These are phyloP conservation scores for Phymatocera aterrima DNA, from an alignment of 2,888 invertebrate species.

Conservation along the genomic window DNA sequence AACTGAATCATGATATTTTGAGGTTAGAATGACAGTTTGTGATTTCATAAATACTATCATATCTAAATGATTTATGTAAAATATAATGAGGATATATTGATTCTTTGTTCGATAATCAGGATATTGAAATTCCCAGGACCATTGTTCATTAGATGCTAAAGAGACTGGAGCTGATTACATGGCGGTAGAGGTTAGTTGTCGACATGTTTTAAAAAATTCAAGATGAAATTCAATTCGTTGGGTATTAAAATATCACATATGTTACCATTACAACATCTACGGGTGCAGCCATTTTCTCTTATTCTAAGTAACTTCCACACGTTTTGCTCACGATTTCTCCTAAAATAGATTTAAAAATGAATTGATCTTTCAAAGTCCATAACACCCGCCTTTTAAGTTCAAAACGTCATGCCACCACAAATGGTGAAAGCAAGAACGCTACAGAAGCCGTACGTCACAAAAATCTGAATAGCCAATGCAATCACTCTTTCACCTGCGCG, in stretches of 20 bases:
- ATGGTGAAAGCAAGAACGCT: no score
- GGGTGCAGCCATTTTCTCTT: constrained; percentile 64
- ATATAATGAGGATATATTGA: neutral
- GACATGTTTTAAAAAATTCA: neutral
- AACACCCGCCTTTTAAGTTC: neutral
- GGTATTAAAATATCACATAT: constrained; percentile 25
- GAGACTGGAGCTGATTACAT: neutral
- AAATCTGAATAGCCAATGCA: no score
- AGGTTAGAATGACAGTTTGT: constrained; percentile 15
- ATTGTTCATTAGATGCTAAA: neutral
- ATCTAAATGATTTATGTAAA: neutral
- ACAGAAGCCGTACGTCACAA: no score
- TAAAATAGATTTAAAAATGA: neutral
- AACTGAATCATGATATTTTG: neutral
- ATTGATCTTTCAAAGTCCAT: neutral
- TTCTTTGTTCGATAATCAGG: neutral
- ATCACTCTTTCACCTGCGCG: no score
- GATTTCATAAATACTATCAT: neutral
- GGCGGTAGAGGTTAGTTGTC: constrained; percentile 11
- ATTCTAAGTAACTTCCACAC: constrained; percentile 19
- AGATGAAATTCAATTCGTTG: neutral
- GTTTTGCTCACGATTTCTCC: neutral
- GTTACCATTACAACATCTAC: constrained; percentile 68
- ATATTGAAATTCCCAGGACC: neutral
- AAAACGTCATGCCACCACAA: neutral